Base-by-base conservation (phyloP, 23 tunicate species). In the Trididemnum clinides region DNA sequence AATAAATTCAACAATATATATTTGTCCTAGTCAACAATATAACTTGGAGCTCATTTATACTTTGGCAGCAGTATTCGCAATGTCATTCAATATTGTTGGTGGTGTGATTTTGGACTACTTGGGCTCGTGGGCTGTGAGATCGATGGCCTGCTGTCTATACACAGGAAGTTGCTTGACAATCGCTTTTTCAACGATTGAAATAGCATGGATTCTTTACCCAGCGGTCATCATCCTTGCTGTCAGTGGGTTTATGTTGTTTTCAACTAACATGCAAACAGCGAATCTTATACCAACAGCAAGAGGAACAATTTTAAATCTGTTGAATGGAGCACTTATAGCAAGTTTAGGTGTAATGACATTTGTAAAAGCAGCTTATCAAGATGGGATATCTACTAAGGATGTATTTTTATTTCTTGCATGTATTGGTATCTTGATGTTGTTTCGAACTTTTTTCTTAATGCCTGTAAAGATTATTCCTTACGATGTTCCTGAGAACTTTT, bases 191-290 rank as follows among this genome's bases (percentile, higher is more conserved):
- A 54, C 69, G 19, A 19, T 28, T 15, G 72, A 54, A 50, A 76
- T 72, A 2, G 50, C 89, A 15, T 85, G 89, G 89, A 18, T 85
- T 33, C 44, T 85, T 22, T 85, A 76, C 64, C 82, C 71, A 75
- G 50, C 89, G 6, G 75, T 85, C 83, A 71, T 81, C 2, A 70
- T 33, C 51, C 12, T 85, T 1, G 72, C 83, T 6, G 33, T 58
- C 30, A 64, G 83, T 57, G 89, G 89, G 0, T 78, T 33, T 57
- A 6, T 57, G 29, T 7, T 85, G 51, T 34, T 75, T 15, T 18
- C 58, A 29, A 75, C 73, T 30, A 85, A 85, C 35, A 28, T 76
- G 23, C 89, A 75, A 57, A 76, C 72, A 6, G 89, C 85, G 34
- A 85, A 85, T 54, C 49, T 85, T 28, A 71, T 84, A 38, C 74